Base-by-base conservation (phyloP, 2,888 invertebrate genomes). In the Cheilosia grossa region DNA sequence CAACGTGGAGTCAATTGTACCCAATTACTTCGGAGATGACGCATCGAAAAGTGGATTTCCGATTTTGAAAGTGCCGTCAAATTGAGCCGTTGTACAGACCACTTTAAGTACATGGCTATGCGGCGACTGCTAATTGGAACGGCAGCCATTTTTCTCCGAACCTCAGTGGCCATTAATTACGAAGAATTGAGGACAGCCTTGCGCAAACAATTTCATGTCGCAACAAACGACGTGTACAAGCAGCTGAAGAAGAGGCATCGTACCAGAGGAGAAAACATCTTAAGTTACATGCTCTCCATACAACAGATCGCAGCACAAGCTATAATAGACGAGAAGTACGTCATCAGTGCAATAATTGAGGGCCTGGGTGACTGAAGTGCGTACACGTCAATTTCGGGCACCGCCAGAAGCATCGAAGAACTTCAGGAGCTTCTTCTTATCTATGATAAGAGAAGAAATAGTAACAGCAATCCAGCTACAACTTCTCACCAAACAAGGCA, bases 381-480 rank as follows among this genome's bases (percentile, higher is more conserved):
- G 2, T 66, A 66, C 27, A 42, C 67, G 10, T 37, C 67, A 24
- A 54, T 67, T 2, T 24, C 54, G 15, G 54, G 24, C 15, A 67
- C 51, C 13, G 44, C 64, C 19, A 64, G 9, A 24, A 58, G 9
- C 13, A 3, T 72, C 2, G 33, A 33, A 2, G 33, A 33, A 33
- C 33, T 33, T 9, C 33, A 33, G 44, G 15, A 17, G n/a, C 54
- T 74, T 13, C n/a, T 66, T 6, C 27, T 19, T 6, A 64, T 51
- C 15, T 66, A 64, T 17, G 66, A 74, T 4, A 54, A 74, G 27
- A 17, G 56, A 44, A 53, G 56, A 66, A 58, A 4, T n/a, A 51
- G 7, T 9, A 37, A 66, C 24, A 44, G 37, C n/a, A 37, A 9
- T 9, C 33, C 9, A 9, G 33, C 2, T 9, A 27, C 27, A 27